Evolutionary conservation across 2,888 invertebrate genomes (phyloP), one percentile per base, ranked within the genome.

Genomic region (Silvanus unidentatus): DNA sequence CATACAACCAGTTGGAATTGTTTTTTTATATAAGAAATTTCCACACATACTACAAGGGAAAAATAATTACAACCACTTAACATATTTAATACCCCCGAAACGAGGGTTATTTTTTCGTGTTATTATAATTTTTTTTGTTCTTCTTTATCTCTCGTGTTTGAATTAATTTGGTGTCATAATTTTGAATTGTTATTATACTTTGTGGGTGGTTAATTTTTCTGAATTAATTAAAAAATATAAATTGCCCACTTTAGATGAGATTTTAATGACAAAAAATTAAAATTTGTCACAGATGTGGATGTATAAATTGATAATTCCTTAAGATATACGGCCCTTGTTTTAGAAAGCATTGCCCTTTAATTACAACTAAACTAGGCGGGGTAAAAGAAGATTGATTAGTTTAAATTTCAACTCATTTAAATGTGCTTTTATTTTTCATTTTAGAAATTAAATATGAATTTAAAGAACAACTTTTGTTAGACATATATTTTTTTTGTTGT

Each of bases 191-290:
- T 32, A 11, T 32, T 12, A 11, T 32, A 12, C 51, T 48, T 52
- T 59, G 49, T 53, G 60, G 54, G 63, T 62, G 67, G 63, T 59
- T 62, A 61, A 68, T 68, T 70, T 65, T 67, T 67, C 54, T 56
- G 64, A 68, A 68, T 68, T 68, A 69, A 69, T 70, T 68, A 64
- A 60, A 54, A 56, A 59, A 64, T 22, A 69, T 66, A 68, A 69
- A 70, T 69, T 65, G 60, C 58, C 55, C 45, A 48, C 48, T 55
- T 22, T 22, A 12, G 63, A 69, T 63, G 69, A 67, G 68, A 60
- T 63, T 69, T 69, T 70, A 68, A 70, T 70, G 69, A 68, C 69
- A 69, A 69, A 69, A 70, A 69, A 68, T 68, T 68, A 66, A 68
- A 68, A 68, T 68, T n/a, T 70, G 69, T 70, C 69, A 60, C 69